Evolutionary conservation across 2,888 invertebrate species (phyloP).

Genomic region (Coelinius sp.): DNA sequence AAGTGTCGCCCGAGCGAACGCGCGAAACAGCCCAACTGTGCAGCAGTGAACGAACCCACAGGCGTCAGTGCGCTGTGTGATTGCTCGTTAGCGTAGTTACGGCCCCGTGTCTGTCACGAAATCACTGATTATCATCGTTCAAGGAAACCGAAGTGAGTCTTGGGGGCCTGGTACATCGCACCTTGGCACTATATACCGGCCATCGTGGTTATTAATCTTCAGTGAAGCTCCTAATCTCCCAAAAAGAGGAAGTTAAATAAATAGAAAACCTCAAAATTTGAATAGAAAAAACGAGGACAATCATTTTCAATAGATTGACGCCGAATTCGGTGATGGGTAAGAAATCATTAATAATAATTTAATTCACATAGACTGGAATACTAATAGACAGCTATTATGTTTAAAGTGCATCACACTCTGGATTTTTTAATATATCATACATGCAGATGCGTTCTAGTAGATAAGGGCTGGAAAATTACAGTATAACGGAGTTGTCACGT

Average conservation of each 20-base stretch:
- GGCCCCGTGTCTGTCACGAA: slow-evolving; percentile 72
- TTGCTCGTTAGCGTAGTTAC: slow-evolving; percentile 71
- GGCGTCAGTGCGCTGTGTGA: slow-evolving; percentile 55
- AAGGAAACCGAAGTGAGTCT: slow-evolving; percentile 59
- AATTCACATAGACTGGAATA: neutral
- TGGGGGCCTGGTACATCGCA: neutral
- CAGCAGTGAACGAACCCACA: slow-evolving; percentile 41
- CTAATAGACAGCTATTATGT: slow-evolving; percentile 7
- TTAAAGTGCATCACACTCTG: neutral
- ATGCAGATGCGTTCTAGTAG: neutral
- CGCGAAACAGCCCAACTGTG: slow-evolving; percentile 54
- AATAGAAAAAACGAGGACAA: neutral
- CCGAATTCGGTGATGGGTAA: neutral
- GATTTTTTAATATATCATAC: neutral
- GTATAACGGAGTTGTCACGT: slow-evolving; percentile 1
- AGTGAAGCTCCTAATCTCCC: neutral
- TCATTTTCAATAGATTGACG: neutral
- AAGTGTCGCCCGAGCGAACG: slow-evolving; percentile 63
- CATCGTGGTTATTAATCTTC: slow-evolving; percentile 8
- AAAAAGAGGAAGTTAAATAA: neutral
- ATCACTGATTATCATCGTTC: slow-evolving; percentile 72
- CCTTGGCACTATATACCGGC: neutral
- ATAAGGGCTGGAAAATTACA: slow-evolving; percentile 20
- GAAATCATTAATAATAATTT: neutral
- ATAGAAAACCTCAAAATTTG: neutral